Percentiles rank a stretch among this genome's conserved stretches.
Conservation (phyloP, 2,888 invertebrate genomes). For the Epistrophella euchroma region DNA sequence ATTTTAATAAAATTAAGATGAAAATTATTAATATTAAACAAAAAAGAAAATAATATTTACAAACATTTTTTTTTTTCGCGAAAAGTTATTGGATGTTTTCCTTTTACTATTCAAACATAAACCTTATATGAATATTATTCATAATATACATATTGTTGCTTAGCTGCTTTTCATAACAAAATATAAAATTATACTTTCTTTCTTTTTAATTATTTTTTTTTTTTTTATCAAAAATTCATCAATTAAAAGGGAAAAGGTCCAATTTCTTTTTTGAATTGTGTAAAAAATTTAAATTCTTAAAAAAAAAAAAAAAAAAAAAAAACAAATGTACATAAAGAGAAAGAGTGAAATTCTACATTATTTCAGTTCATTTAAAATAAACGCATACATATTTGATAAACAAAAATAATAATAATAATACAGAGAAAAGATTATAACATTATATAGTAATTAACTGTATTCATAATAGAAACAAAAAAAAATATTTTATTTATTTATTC, state of each 20-base stretch:
- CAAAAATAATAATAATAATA: constrained; percentile 46
- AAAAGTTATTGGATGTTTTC: constrained; percentile 70
- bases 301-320: constrained; percentile 26
- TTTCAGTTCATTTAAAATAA: constrained; percentile 66
- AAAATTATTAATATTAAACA: constrained; percentile 61
- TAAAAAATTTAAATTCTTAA: constrained; percentile 63
- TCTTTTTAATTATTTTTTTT: background rate
- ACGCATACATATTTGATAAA: constrained; percentile 41
- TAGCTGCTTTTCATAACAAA: constrained; percentile 68
- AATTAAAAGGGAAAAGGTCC: constrained; percentile 60
- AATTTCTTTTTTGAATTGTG: constrained; percentile 55
- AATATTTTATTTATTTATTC: constrained; percentile 75
- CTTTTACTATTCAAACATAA: constrained; percentile 59
- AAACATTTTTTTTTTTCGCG: constrained; percentile 58
- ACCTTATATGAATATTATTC: constrained; percentile 32
- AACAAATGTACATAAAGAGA: constrained; percentile 75
- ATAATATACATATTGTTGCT: constrained; percentile 40
- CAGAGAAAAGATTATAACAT: constrained; percentile 80
- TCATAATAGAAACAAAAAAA: constrained; percentile 62
- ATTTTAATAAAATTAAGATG: constrained; percentile 73
- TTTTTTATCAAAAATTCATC: constrained; percentile 12
- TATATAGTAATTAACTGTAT: constrained; percentile 41
- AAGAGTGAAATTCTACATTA: constrained; percentile 70
- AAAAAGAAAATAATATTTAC: constrained; percentile 52
- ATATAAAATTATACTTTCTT: constrained; percentile 25